Base-by-base conservation (phyloP, 2,797 vertebrate species). In the Sebastes diaconus region DNA sequence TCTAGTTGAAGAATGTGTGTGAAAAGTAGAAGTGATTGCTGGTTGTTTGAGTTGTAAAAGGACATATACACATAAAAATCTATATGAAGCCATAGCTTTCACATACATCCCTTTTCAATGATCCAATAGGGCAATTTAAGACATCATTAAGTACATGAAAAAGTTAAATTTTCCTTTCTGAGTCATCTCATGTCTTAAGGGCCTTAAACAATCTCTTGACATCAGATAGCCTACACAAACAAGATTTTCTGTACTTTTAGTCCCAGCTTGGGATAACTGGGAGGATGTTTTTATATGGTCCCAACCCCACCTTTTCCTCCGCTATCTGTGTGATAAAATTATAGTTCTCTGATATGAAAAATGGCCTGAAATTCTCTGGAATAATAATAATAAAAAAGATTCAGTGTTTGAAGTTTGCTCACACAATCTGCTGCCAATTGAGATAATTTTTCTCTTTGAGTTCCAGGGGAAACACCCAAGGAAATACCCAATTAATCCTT, bases 281-380 rank as follows among this genome's bases (percentile, higher is more conserved):
- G 42, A 68, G 63, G 29, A 66, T 76, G 55, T 63, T 52, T 69
- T 61, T 10, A 36, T 42, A 59, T 20, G 24, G 50, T 67, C 32
- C 2, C 9, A 20, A 59, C 65, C 4, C 55, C 70, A 82, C 76
- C 80, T 82, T 86, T 84, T 83, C 77, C 77, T 84, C 59, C 27
- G 29, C 6, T 64, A 29, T 81, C 65, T 66, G 58, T 66, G 52
- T 59, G 30, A 70, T 39, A 50, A 59, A 69, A 58, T 25, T 6
- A 61, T 46, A 25, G 66, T 42, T 39, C 22, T 70, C 24, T 75
- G n/a, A 75, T 54, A 59, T 8, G 10, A 29, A 61, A 81, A 70
- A 39, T 73, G 14, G 8, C 20, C 13, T 39, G 18, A 50, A 58
- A 57, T 8, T 8, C 46, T 6, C 27, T 10, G 3, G 4, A 52